Conservation (phyloP, 2,888 invertebrate species). For the Pheosia tremula region DNA sequence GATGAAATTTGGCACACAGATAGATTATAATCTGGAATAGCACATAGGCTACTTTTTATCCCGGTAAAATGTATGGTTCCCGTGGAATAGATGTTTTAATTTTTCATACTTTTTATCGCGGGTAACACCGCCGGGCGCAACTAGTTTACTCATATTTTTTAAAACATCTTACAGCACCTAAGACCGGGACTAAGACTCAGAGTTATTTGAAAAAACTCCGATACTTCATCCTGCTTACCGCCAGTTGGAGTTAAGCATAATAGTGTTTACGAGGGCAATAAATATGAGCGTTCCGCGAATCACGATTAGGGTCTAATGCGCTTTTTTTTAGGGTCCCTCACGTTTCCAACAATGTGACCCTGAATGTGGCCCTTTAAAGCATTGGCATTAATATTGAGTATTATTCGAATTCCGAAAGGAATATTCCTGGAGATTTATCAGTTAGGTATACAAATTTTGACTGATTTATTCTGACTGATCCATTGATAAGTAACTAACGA, state of each 20-base stretch:
- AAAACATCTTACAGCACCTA: too few species aligned
- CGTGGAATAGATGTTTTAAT: too few species aligned
- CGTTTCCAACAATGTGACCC: conserved; percentile 7
- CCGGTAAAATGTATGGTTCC: too few species aligned
- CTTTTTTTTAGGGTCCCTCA: conserved; percentile 18
- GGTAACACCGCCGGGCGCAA: too few species aligned
- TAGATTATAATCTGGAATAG: too few species aligned
- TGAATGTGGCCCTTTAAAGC: conserved; percentile 3
- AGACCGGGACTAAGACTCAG: neutral
- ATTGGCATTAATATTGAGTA: conserved; percentile 18
- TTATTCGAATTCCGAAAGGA: conserved; percentile 10
- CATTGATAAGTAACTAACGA: too few species aligned
- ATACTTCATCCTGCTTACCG: conserved; percentile 15
- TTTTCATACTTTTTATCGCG: too few species aligned
- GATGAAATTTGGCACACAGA: too few species aligned
- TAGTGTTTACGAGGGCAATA: conserved; percentile 47
- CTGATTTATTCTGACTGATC: too few species aligned
- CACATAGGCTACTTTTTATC: too few species aligned
- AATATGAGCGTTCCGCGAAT: conserved; percentile 53
- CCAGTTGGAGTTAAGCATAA: conserved; percentile 28
- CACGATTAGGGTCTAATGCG: conserved; percentile 51
- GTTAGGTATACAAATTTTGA: neutral
- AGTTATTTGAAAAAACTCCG: conserved; percentile 21
- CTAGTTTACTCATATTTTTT: too few species aligned
- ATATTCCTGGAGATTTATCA: neutral